A percentile compares a stretch with the other conserved stretches of the same genome.
phyloP scores from a whole-genome alignment of 2,888 invertebrate species.

The Chouioia cunea region DNA sequence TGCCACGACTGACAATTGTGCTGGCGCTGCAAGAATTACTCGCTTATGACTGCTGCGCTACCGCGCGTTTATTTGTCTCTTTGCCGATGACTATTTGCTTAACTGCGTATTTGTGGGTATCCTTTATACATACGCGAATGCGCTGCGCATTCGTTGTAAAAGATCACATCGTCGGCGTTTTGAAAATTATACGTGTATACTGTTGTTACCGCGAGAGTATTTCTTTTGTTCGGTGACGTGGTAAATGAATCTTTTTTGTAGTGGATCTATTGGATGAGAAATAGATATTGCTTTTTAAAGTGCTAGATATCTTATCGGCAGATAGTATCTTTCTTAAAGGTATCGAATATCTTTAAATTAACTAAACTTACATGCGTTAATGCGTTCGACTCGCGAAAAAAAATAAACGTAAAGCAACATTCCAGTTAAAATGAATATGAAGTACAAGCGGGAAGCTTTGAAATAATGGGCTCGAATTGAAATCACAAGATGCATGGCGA shows the following conservation, averaged over 20 bases:
- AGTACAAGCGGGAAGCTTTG: not conserved
- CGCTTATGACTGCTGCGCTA: too few species aligned
- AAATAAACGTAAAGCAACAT: not conserved
- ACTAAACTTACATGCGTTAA: too few species aligned
- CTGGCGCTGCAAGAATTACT: too few species aligned
- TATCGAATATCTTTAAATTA: too few species aligned
- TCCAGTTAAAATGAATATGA: not conserved
- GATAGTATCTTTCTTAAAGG: too few species aligned
- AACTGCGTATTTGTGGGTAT: not conserved
- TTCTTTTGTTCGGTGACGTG: too few species aligned
- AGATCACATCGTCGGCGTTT: slow-evolving; percentile 13
- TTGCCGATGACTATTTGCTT: slow-evolving; percentile 24
- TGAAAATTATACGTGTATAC: not conserved
- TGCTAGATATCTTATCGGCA: too few species aligned
- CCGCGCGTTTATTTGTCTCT: not conserved
- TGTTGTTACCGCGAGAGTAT: too few species aligned
- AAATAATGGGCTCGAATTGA: slow-evolving; percentile 15
- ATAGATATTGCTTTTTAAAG: too few species aligned
- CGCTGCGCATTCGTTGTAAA: slow-evolving; percentile 3
- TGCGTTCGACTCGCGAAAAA: too few species aligned
- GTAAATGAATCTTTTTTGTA: too few species aligned
- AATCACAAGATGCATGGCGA: not conserved
- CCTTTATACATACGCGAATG: not conserved
- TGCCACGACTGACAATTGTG: slow-evolving; percentile 18
- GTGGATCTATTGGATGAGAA: too few species aligned